A percentile compares a stretch with the other conserved stretches of the same genome.
Conservation (phyloP, 2,888 invertebrate species). For the Cetonia aurata region DNA sequence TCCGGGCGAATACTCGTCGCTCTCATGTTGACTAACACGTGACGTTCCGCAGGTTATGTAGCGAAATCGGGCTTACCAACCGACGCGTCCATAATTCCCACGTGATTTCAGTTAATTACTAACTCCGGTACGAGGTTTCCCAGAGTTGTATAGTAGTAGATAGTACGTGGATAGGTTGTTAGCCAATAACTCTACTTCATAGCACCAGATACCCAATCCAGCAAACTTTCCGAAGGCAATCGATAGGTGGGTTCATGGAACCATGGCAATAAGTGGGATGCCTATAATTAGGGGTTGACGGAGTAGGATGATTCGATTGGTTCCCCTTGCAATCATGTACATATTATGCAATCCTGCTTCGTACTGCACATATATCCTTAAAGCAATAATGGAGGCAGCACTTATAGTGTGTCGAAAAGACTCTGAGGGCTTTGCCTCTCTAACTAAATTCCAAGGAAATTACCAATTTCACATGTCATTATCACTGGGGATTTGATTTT, state of each 20-base stretch:
- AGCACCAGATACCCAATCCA: constrained; percentile 47
- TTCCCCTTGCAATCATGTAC: neutral
- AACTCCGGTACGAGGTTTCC: constrained; percentile 48
- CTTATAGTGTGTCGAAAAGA: neutral
- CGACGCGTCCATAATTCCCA: constrained; percentile 58
- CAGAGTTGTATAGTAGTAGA: constrained; percentile 26
- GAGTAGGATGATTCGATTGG: constrained; percentile 6
- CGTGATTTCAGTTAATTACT: constrained; percentile 61
- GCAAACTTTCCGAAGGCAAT: constrained; percentile 45
- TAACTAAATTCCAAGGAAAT: too few species aligned
- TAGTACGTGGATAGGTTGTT: constrained; percentile 31
- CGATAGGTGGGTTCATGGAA: constrained; percentile 41
- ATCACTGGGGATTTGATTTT: too few species aligned
- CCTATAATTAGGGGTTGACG: constrained; percentile 3
- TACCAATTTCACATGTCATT: too few species aligned
- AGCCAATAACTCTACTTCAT: constrained; percentile 46
- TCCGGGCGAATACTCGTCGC: constrained; percentile 48
- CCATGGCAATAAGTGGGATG: constrained; percentile 18
- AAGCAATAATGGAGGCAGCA: too few species aligned
- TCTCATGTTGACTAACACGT: constrained; percentile 51
- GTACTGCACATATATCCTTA: neutral
- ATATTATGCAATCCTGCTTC: neutral
- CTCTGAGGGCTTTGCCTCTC: too few species aligned
- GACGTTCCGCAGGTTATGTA: constrained; percentile 50
- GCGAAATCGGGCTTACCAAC: constrained; percentile 48